A percentile compares a stretch with the other conserved stretches of the same genome.
These are phyloP conservation scores for Macheiramphus alcinus DNA, from an alignment of 2,113 vertebrate genomes.

Conservation along the genomic window DNA sequence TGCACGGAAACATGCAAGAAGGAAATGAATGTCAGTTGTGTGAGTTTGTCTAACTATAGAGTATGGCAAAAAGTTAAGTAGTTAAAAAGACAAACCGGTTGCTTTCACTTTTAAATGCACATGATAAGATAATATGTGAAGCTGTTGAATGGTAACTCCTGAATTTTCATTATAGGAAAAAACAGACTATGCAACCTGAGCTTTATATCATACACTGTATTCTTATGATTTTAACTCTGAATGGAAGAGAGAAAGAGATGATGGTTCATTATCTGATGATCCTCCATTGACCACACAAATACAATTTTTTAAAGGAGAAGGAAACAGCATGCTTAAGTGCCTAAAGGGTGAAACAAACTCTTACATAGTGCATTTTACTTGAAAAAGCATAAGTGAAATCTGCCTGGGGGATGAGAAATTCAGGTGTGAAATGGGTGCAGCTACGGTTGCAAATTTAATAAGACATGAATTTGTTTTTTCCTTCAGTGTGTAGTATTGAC, in stretches of 20 bases:
- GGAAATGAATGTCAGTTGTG: background rate
- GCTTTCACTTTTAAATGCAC: background rate
- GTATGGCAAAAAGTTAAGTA: background rate
- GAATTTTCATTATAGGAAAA: conserved; percentile 11
- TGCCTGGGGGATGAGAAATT: conserved; percentile 70
- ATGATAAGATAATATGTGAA: background rate
- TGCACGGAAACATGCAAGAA: background rate
- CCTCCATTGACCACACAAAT: background rate
- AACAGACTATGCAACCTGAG: background rate
- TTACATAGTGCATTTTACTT: background rate
- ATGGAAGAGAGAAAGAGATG: background rate
- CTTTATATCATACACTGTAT: background rate
- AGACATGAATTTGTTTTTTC: conserved; percentile 45
- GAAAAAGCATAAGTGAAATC: background rate
- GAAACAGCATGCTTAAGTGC: conserved; percentile 6
- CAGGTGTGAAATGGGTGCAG: conserved; percentile 68
- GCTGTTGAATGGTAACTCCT: background rate
- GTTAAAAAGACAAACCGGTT: background rate
- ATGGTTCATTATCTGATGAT: background rate
- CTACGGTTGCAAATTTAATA: conserved; percentile 71
- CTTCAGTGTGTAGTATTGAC: conserved; percentile 63
- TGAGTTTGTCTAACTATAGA: background rate
- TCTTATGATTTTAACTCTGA: background rate
- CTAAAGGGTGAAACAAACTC: background rate
- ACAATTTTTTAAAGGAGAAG: background rate